These are phyloP conservation scores for Tetragonula clypearis DNA, from an alignment of 1,140 invertebrate species.

Conservation along the genomic window DNA sequence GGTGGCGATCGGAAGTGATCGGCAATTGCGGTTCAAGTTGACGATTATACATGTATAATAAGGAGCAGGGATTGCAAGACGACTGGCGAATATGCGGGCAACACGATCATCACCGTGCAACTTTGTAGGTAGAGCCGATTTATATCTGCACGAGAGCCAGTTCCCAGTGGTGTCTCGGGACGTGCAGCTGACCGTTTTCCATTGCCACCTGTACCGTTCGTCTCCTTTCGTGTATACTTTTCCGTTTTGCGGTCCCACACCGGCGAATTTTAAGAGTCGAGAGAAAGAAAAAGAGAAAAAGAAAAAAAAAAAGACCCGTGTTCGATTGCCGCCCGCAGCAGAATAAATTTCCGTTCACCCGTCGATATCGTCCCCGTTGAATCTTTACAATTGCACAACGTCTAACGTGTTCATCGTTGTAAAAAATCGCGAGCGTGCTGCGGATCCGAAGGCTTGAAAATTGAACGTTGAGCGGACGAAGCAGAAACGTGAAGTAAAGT, in stretches of 20 bases:
- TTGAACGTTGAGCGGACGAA: too few relatives aligned
- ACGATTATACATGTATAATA: neutral
- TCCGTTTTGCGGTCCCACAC: conserved; percentile 33
- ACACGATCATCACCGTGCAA: neutral
- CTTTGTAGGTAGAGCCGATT: conserved; percentile 9
- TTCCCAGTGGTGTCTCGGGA: conserved; percentile 12
- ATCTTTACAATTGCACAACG: neutral
- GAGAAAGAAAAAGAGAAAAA: neutral
- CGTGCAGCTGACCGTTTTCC: conserved; percentile 54
- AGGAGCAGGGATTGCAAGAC: conserved; percentile 8
- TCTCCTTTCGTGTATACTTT: conserved; percentile 41
- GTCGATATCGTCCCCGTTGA: neutral
- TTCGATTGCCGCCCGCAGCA: neutral
- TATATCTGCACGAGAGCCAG: conserved; percentile 28
- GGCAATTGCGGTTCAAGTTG: conserved; percentile 5
- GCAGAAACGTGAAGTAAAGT: too few relatives aligned
- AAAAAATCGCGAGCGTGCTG: too few relatives aligned
- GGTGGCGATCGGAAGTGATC: neutral
- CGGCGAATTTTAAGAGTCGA: neutral
- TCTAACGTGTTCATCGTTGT: too few relatives aligned
- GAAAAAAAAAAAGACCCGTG: neutral
- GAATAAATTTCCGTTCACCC: neutral
- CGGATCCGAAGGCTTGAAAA: too few relatives aligned
- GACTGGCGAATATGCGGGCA: conserved; percentile 23
- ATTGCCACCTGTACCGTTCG: conserved; percentile 49